Evolutionary conservation across 2,797 vertebrate genomes (phyloP).

Genomic region (Pteropus rufus): DNA sequence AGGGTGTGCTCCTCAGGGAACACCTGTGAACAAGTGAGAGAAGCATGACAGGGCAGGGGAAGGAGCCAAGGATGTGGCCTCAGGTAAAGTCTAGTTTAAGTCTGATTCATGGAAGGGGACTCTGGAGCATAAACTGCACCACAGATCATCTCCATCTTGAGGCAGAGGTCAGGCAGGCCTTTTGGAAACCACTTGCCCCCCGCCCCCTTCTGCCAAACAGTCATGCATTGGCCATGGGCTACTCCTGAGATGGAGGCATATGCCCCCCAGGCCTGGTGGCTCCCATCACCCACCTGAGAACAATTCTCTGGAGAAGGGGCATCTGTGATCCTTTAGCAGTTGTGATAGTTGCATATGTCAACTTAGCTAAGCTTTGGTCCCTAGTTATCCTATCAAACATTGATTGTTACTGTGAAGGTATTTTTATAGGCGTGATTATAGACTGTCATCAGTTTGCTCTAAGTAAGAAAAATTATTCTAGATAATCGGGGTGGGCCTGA

Average conservation of each 20-base stretch:
- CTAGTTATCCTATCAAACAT: not conserved
- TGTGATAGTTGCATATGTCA: not conserved
- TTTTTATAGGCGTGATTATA: not conserved
- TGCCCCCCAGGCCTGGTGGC: not conserved
- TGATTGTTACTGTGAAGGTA: not conserved
- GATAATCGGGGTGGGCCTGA: not conserved
- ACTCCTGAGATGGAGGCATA: no score
- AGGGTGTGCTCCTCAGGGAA: not conserved
- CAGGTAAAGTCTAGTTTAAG: not conserved
- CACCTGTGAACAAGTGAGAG: not conserved
- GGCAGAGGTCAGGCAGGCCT: not conserved
- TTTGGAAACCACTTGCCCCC: not conserved
- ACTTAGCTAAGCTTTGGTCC: not conserved
- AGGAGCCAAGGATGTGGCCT: not conserved
- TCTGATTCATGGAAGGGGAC: not conserved
- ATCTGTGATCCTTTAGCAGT: not conserved
- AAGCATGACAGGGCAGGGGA: not conserved
- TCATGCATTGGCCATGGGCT: not conserved
- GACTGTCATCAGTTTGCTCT: not conserved
- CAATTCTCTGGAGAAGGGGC: not conserved
- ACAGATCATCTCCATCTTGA: not conserved
- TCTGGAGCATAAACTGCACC: not conserved
- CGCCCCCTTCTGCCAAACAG: no score
- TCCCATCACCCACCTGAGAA: not conserved
- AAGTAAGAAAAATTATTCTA: not conserved